These are phyloP conservation scores for Mythimna lalbum DNA, from an alignment of 2,888 invertebrate species.

Conservation along the genomic window DNA sequence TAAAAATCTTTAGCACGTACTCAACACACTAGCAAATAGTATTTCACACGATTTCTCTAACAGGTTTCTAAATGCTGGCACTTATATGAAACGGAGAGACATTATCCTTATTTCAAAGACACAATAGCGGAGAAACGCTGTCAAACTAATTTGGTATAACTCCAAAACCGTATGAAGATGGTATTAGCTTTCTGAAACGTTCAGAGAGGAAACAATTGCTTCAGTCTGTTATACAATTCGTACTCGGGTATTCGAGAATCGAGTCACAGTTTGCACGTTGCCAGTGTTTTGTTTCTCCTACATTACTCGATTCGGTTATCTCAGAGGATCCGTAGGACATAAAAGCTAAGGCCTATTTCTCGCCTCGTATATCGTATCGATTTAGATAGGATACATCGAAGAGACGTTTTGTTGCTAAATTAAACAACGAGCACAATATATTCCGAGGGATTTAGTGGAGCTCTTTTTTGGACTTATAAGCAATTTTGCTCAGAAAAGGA, in stretches of 20 bases:
- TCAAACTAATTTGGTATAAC: constrained; percentile 48
- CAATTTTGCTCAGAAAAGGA: constrained; percentile 40
- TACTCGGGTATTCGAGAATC: constrained; percentile 36
- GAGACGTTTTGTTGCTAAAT: constrained; percentile 55
- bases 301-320: constrained; percentile 55
- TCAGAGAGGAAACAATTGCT: constrained; percentile 46
- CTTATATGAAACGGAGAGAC: constrained; percentile 33
- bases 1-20: constrained; percentile 38
- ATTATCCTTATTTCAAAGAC: constrained; percentile 42
- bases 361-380: constrained; percentile 56
- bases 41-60: constrained; percentile 62
- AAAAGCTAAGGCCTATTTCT: constrained; percentile 56
- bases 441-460: constrained; percentile 45
- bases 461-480: constrained; percentile 52
- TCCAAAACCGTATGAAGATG: constrained; percentile 51
- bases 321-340: constrained; percentile 48
- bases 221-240: constrained; percentile 45
- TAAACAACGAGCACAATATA: constrained; percentile 52
- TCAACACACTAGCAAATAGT: constrained; percentile 15
- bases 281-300: constrained; percentile 59
- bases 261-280: constrained; percentile 46
- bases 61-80: constrained; percentile 56
- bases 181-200: constrained; percentile 49
- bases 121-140: constrained; percentile 31
- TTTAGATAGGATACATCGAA: constrained; percentile 56